Conservation (phyloP, 1,140 invertebrate species). For the Zaprionus camerounensis region DNA sequence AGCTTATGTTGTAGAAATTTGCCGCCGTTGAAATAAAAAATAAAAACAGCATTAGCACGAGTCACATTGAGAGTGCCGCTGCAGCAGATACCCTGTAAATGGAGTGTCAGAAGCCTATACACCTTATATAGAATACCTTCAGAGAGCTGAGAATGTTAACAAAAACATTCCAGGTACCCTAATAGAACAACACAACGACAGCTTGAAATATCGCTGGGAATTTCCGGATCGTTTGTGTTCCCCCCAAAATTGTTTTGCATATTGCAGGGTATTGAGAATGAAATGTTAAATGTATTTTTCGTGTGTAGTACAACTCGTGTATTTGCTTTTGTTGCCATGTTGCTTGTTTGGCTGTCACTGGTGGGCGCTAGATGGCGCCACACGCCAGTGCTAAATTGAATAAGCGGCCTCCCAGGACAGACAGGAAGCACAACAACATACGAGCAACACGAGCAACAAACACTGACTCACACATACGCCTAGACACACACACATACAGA, state of each 20-base stretch:
- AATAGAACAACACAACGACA: not conserved
- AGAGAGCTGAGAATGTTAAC: not conserved
- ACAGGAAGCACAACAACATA: slow-evolving; percentile 74
- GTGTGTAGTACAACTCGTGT: not conserved
- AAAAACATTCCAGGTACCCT: too few relatives aligned
- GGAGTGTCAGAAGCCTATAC: not conserved
- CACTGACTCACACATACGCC: slow-evolving; percentile 35
- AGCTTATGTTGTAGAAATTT: slow-evolving; percentile 77
- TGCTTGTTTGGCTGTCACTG: slow-evolving; percentile 36
- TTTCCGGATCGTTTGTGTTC: not conserved
- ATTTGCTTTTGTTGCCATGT: slow-evolving; percentile 41
- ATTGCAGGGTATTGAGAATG: slow-evolving; percentile 21
- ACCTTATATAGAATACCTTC: not conserved
- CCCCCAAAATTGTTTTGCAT: slow-evolving; percentile 28
- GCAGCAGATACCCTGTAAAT: not conserved
- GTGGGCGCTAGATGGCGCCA: slow-evolving; percentile 78
- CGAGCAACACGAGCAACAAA: slow-evolving; percentile 23
- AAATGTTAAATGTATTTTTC: slow-evolving; percentile 5
- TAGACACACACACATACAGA: slow-evolving; percentile 25
- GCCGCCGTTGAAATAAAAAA: slow-evolving; percentile 55
- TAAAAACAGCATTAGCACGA: not conserved
- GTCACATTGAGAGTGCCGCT: too few relatives aligned
- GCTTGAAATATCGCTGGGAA: not conserved
- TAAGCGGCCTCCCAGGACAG: slow-evolving; percentile 64
- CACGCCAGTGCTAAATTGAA: slow-evolving; percentile 75